Evolutionary conservation across 2,797 vertebrate genomes (phyloP), one percentile per base, ranked within the genome.

Genomic region (Spinibarbus caldwelli): DNA sequence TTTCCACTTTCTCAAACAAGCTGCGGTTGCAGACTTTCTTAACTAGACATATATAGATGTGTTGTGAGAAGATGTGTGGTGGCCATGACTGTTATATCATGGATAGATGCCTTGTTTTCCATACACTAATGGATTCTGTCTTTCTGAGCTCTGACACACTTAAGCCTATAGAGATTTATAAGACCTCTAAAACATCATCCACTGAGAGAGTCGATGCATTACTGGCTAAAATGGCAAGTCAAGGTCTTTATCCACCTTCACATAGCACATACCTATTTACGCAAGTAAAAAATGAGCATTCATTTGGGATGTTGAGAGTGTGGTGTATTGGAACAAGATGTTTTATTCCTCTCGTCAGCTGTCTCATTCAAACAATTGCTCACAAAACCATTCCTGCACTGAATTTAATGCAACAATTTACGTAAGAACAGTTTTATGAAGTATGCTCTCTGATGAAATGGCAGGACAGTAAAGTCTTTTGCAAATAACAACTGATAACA

Each of bases 111-210:
- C 59, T 12, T 41, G 47, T 72, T 80, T 49, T 67, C 45, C 43
- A 14, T 66, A 0, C 17, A 36, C n/a, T 68, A 62, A 86, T 80
- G 78, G 71, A 47, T 45, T 31, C 59, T 81, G 43, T 72, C 49
- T 78, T 36, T 67, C 38, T 64, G 52, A 34, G 49, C 52, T 62
- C 83, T 59, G 64, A 52, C n/a, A 54, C 64, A 3, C 9, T 64
- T 59, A 75, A 77, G 49, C 77, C 52, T 10, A 34, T 11, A 31
- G 77, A 14, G 84, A 64, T 85, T 80, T 31, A n/a, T 26, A 59
- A 49, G 31, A 80, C 26, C 36, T 36, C 36, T 36, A 36, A 36
- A 36, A 62, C 36, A 34, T 80, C 15, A 71, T 43, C 38, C 49
- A 8, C 38, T 66, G n/a, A 49, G 59, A 41, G 26, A 62, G 19